Percentiles rank a stretch among this genome's conserved stretches.
These are phyloP conservation scores for Ophion slaviceki DNA, from an alignment of 2,888 invertebrate species.

Conservation along the genomic window DNA sequence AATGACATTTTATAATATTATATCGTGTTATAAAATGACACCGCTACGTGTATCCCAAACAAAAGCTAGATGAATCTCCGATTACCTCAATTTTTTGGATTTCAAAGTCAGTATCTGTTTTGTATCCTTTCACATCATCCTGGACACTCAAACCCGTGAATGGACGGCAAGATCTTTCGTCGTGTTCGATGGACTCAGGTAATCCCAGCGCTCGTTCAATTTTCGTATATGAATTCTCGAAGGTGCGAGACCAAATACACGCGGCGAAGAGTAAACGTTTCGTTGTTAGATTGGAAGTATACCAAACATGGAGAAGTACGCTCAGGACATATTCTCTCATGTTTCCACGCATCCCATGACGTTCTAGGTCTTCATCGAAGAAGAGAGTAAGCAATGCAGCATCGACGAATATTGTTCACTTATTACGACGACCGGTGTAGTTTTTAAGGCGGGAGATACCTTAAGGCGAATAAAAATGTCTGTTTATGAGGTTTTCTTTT, in stretches of 20 bases:
- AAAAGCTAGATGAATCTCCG: no score
- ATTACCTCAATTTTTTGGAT: no score
- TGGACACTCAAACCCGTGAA: no score
- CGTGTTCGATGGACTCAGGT: neutral
- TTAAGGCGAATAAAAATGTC: no score
- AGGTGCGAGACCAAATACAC: constrained; percentile 47
- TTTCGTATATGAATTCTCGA: neutral
- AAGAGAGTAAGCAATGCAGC: constrained; percentile 10
- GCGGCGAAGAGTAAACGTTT: constrained; percentile 35
- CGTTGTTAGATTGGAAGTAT: constrained; percentile 13
- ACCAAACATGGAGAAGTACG: constrained; percentile 21
- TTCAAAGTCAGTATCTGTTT: no score
- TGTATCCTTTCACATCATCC: no score
- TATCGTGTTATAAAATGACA: no score
- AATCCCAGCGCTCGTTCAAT: neutral
- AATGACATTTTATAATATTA: no score
- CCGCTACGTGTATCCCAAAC: no score
- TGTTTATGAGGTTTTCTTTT: no score
- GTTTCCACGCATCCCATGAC: constrained; percentile 24
- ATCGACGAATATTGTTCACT: constrained; percentile 5
- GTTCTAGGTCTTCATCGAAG: constrained; percentile 28
- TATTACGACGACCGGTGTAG: neutral
- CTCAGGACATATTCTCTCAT: constrained; percentile 36
- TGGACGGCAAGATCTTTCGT: neutral
- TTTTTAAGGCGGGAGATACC: neutral